Base-by-base conservation (phyloP, 2,797 vertebrate genomes). In the Lagorchestes hirsutus region DNA sequence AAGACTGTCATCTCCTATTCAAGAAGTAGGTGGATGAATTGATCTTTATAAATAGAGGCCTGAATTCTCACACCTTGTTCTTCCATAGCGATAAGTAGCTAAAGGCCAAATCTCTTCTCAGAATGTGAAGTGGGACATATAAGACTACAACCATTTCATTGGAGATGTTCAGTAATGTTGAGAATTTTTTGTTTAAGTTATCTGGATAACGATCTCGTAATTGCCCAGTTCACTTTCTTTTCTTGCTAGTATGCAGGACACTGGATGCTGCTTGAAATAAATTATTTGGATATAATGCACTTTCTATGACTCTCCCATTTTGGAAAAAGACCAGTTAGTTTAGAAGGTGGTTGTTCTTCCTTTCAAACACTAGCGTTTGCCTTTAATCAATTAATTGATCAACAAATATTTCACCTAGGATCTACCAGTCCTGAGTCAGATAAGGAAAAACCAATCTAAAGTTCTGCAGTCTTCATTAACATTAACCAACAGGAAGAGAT, bases 31-130 rank as follows among this genome's bases (percentile, higher is more conserved):
- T 93, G 90, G 93, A 74, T 91, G 54, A 96, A 91, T 34, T 91
- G 94, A 97, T 96, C 90, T 95, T 97, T 92, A 95, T 96, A 97
- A 95, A 96, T 91, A 96, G 93, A 95, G 93, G 82, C 40, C 18
- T 58, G 40, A 1, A 40, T 93, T 95, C 74, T 59, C 62, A 95
- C 12, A 95, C 40, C 22, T 93, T 96, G 55, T 92, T 97, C 67
- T 58, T 96, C 74, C 55, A 22, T 91, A 97, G 62, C 90, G n/a
- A 57, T 90, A 96, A 96, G 62, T 94, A n/a, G 11, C 46, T 96
- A 94, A 97, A 96, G 50, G 93, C 96, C 16, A 95, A 95, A 87
- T 90, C 54, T 94, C 27, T 4, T 52, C 55, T 87, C 55, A 82
- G 67, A 94, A 50, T 95, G n/a, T 62, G 31, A 97, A 97, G 54